Base-by-base conservation (phyloP, 2,797 vertebrate species). In the Orientallactaga sibirica region DNA sequence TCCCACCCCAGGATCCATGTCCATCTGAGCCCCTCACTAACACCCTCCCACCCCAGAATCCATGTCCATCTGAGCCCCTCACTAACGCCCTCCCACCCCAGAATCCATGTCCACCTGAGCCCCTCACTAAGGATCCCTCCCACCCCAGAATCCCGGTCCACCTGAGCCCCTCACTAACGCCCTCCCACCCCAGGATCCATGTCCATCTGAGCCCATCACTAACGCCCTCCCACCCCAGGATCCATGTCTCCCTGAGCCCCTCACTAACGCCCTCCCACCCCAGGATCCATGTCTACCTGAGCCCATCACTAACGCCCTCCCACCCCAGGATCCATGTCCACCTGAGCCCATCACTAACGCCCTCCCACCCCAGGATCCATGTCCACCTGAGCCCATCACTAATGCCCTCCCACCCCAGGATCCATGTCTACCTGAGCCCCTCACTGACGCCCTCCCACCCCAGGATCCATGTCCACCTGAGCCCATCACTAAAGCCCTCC, bases 81-180 rank as follows among this genome's bases (percentile, higher is more conserved):
- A 41, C 7, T 19, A 41, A 29, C 33, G 7, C 10, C 1, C 33
- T 37, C 33, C 33, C 33, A 37, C 33, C 33, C 33, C 33, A 37
- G 33, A 2, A 37, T 37, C 33, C 33, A 37, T 37, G 33, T 37
- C 33, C 33, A 20, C 70, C 70, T 27, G 33, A 22, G 11, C 0
- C 37, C 12, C 0, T 76, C 83, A 43, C 7, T 20, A 41, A 29
- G 29, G 7, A n/a, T n/a, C 10, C 1, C 74, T 27, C 37, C 24
- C 19, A 8, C 5, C 43, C 5, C 18, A 0, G 7, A 2, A 33
- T 37, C 33, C 33, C 2, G 2, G 33, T 37, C 33, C 33, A 20
- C 70, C 68, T 27, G 33, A 22, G 10, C 0, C 37, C 12, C 1
- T 75, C 83, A 41, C 7, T 19, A 41, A 29, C 33, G 7, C 10